Percentiles rank a stretch among this genome's conserved stretches.
Evolutionary conservation across 2,888 invertebrate species (phyloP).

Genomic region (Drosophila formosana): DNA sequence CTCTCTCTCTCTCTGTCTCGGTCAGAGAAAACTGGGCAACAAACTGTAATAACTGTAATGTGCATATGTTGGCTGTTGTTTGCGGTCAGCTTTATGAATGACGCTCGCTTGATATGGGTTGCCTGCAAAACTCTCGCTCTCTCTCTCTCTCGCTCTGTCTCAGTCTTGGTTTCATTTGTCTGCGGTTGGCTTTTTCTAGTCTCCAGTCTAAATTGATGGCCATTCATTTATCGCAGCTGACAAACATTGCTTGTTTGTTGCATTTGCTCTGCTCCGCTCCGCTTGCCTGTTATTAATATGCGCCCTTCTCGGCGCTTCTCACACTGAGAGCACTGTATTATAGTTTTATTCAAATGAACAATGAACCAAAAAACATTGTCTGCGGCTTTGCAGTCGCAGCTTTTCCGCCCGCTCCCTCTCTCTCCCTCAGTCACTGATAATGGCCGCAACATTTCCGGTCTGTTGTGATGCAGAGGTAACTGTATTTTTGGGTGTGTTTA

Average conservation of each 20-base stretch:
- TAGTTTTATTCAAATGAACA: not conserved
- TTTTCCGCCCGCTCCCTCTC: not conserved
- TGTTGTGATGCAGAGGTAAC: slow-evolving; percentile 10
- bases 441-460: slow-evolving; percentile 18
- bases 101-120: slow-evolving; percentile 42
- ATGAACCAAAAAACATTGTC: not conserved
- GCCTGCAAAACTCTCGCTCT: not conserved
- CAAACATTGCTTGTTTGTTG: slow-evolving; percentile 40
- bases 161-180: slow-evolving; percentile 1
- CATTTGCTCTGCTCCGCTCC: not conserved
- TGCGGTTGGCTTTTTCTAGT: slow-evolving; percentile 15
- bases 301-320: not conserved
- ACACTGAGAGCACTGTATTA: not conserved
- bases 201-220: slow-evolving; percentile 46
- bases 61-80: slow-evolving; percentile 47
- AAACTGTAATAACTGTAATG: slow-evolving; percentile 52
- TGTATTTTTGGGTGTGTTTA: slow-evolving; percentile 11
- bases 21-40: slow-evolving; percentile 23
- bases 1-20: no score
- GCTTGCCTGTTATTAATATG: not conserved
- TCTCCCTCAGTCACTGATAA: slow-evolving; percentile 14
- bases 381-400: slow-evolving; percentile 1
- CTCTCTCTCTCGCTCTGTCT: not conserved
- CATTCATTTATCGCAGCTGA: slow-evolving; percentile 48
- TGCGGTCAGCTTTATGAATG: slow-evolving; percentile 40